phyloP scores from a whole-genome alignment of 2,888 invertebrate species.

The Tipula lateralis region DNA sequence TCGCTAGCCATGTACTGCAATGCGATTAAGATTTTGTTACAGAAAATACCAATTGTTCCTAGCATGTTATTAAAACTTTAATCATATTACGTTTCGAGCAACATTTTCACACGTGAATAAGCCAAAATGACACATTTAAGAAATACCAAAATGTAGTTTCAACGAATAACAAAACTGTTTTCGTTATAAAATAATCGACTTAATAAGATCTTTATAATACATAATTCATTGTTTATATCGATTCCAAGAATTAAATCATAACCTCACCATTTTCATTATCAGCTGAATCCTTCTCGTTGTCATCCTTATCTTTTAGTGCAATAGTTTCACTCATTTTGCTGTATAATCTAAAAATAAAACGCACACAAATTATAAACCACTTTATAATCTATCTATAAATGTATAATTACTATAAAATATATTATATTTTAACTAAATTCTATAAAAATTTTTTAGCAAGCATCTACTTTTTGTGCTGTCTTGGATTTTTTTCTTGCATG shows the following conservation, averaged over 20 bases:
- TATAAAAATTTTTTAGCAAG: not conserved
- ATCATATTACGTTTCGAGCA: no score
- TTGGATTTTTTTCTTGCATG: not conserved
- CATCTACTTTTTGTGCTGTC: not conserved
- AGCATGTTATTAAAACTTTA: no score
- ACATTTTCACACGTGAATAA: no score
- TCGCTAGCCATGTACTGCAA: no score
- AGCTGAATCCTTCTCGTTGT: not conserved
- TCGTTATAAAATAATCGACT: no score
- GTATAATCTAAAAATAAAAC: not conserved
- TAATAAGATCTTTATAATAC: not conserved
- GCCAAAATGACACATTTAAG: no score
- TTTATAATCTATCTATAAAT: not conserved
- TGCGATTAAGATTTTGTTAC: no score
- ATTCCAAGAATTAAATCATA: not conserved
- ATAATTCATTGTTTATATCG: not conserved
- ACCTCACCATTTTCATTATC: not conserved
- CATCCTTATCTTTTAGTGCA: not conserved
- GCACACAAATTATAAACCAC: not conserved
- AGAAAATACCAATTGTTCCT: no score
- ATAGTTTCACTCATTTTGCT: not conserved
- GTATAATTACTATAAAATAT: not conserved
- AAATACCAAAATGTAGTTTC: no score
- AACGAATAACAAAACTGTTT: no score
- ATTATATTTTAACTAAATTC: not conserved